Evolutionary conservation across 2,797 vertebrate genomes (phyloP).

Genomic region (Tokudaia muenninki): DNA sequence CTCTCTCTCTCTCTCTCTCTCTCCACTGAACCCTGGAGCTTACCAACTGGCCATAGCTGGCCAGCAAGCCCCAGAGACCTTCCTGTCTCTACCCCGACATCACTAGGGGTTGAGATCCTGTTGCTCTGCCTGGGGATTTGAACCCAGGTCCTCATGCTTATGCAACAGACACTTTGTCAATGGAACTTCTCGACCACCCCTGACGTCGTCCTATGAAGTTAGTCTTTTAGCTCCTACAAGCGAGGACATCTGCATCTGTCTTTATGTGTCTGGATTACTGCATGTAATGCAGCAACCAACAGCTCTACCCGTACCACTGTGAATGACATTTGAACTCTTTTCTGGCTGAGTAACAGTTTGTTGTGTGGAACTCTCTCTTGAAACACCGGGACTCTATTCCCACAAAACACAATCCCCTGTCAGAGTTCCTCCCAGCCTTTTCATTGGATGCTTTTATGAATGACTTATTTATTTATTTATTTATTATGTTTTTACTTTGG

Average conservation of each 20-base stretch:
- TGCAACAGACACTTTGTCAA: background rate
- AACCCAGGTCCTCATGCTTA: background rate
- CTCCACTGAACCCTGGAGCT: background rate
- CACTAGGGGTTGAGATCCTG: background rate
- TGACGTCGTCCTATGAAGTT: background rate
- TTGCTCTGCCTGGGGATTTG: background rate
- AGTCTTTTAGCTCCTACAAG: background rate
- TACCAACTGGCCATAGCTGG: background rate
- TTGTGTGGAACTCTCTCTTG: background rate
- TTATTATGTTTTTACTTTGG: background rate
- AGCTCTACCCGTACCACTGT: background rate
- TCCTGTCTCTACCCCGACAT: background rate
- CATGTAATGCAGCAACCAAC: too few relatives aligned
- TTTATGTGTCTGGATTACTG: background rate
- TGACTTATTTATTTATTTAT: background rate
- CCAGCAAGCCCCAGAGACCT: background rate
- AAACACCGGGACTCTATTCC: too few relatives aligned
- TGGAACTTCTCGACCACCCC: background rate
- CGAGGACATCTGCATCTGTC: rapidly evolving
- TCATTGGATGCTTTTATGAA: background rate
- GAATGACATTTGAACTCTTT: background rate
- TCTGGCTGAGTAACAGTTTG: background rate
- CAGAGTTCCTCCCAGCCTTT: background rate
- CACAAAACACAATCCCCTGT: background rate
- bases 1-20: background rate